Evolutionary conservation across 2,888 invertebrate species (phyloP).

Genomic region (Iselma pallidipennis): DNA sequence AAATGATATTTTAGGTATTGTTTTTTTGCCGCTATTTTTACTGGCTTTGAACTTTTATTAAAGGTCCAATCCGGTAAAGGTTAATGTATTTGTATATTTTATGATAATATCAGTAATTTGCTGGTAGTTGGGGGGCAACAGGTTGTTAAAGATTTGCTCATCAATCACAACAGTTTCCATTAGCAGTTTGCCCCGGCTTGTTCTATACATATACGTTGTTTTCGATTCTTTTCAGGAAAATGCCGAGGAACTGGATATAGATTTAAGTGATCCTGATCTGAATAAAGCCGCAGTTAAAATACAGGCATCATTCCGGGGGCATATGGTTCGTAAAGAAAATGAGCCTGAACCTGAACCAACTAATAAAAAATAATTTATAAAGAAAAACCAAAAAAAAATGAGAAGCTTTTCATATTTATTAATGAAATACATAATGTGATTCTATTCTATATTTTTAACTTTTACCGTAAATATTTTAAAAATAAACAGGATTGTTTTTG

Average conservation of each 20-base stretch:
- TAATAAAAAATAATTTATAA: constrained; percentile 5
- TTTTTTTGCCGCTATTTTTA: too few species aligned
- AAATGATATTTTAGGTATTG: not conserved
- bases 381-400: not conserved
- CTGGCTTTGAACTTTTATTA: not conserved
- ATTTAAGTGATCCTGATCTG: constrained; percentile 82
- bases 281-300: constrained; percentile 91
- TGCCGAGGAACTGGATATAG: constrained; percentile 79
- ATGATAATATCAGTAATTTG: too few species aligned
- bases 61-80: too few species aligned
- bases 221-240: constrained; percentile 17
- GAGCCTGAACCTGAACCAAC: constrained; percentile 53
- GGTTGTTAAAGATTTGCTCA: too few species aligned
- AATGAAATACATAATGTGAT: constrained; percentile 1
- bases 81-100: too few species aligned
- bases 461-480: not conserved
- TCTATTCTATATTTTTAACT: not conserved
- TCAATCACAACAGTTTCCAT: not conserved
- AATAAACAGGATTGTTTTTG: not conserved
- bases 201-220: not conserved
- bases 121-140: too few species aligned
- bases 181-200: too few species aligned
- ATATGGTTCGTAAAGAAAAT: constrained; percentile 86
- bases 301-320: constrained; percentile 89
- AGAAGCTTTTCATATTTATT: not conserved